A percentile compares a stretch with the other conserved stretches of the same genome.
phyloP scores from a whole-genome alignment of 1,140 invertebrate species.

The Octopus bimaculoides region DNA sequence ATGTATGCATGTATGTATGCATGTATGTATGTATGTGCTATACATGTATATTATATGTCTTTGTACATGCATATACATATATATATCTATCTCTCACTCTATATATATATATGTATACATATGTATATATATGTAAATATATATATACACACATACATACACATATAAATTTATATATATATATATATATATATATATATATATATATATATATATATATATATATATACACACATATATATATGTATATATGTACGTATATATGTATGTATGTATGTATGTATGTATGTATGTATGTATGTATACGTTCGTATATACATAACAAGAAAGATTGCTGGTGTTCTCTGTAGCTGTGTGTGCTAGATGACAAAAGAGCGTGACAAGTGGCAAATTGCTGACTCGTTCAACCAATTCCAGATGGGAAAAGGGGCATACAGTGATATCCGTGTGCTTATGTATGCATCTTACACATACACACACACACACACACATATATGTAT shows the following conservation, averaged over 20 bases:
- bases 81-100: background rate
- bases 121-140: background rate
- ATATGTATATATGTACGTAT: background rate
- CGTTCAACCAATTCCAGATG: no score
- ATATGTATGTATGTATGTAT: background rate
- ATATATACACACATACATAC: background rate
- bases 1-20: background rate
- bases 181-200: background rate
- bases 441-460: no score
- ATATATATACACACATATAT: background rate
- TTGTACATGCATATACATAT: background rate
- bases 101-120: background rate
- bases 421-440: no score
- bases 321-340: background rate
- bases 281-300: background rate
- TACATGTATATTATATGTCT: background rate
- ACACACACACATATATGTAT: no score
- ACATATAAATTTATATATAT: background rate
- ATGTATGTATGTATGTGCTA: background rate
- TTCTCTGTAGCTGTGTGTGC: no score
- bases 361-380: no score
- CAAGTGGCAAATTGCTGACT: no score
- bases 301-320: background rate
- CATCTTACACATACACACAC: no score
- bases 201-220: background rate